Conservation (phyloP, 2,113 vertebrate species). For the Cardinalis cardinalis region DNA sequence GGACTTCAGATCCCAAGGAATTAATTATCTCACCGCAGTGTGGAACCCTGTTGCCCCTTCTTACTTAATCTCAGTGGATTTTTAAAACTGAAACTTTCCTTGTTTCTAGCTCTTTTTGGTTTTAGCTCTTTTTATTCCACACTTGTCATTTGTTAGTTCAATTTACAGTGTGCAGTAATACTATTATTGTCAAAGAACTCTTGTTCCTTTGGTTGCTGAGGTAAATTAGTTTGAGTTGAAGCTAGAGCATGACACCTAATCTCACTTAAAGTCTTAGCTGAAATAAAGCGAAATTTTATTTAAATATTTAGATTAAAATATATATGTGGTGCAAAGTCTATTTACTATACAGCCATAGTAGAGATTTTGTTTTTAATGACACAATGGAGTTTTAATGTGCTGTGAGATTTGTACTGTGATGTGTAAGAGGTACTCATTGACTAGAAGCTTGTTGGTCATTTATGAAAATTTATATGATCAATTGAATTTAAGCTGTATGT, state of each 20-base stretch:
- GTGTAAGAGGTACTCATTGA: neutral
- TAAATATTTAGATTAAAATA: neutral
- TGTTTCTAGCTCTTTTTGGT: neutral
- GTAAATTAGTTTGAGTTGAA: slow-evolving; percentile 30
- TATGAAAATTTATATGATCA: neutral
- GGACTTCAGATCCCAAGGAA: neutral
- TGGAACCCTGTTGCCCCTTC: neutral
- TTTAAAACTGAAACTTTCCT: neutral
- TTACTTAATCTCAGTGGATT: neutral
- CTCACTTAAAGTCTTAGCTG: neutral
- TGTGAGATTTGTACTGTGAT: neutral
- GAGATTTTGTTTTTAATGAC: neutral
- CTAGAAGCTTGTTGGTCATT: neutral
- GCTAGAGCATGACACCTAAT: neutral
- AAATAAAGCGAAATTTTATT: neutral
- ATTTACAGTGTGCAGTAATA: neutral
- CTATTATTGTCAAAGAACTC: neutral
- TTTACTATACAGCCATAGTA: neutral
- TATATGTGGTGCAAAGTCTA: neutral
- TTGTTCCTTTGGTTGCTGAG: slow-evolving; percentile 40
- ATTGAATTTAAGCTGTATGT: neutral
- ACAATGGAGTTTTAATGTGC: neutral
- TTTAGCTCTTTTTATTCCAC: neutral
- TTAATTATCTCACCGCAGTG: neutral
- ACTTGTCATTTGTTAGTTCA: neutral